These are phyloP conservation scores for Trididemnum nubilum DNA, from an alignment of 23 tunicate genomes.

Conservation along the genomic window DNA sequence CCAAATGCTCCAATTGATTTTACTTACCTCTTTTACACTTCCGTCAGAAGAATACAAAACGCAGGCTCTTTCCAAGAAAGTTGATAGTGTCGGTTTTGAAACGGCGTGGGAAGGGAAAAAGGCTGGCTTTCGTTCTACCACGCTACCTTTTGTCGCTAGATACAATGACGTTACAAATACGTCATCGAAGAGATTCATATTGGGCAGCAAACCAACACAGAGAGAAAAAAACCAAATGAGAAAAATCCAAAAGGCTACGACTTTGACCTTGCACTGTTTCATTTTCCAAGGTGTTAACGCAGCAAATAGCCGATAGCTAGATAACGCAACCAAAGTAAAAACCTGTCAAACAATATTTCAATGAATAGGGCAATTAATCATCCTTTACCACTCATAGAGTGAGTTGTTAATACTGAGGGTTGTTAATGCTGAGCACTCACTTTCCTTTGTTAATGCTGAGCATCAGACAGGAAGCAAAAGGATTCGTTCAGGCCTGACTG, in stretches of 20 bases:
- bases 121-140: background rate
- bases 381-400: too few relatives aligned
- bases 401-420: too few relatives aligned
- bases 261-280: background rate
- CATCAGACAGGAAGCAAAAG: too few relatives aligned
- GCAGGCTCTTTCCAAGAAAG: constrained; percentile 38
- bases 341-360: constrained; percentile 4
- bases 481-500: too few relatives aligned
- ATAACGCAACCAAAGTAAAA: constrained; percentile 38
- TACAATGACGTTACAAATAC: constrained; percentile 42
- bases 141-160: background rate
- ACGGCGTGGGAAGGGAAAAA: constrained; percentile 30
- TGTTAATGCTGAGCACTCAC: too few relatives aligned
- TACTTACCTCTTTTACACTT: too few relatives aligned
- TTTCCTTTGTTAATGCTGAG: too few relatives aligned
- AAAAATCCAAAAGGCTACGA: background rate
- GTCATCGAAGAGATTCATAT: background rate
- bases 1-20: too few relatives aligned
- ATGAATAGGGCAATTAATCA: too few relatives aligned
- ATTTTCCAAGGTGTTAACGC: constrained; percentile 49
- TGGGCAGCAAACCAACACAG: constrained; percentile 28
- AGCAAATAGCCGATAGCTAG: constrained; percentile 57
- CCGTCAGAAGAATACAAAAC: constrained; percentile 9
- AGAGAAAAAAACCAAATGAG: constrained; percentile 39
- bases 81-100: constrained; percentile 12